Conservation (phyloP, 2,888 invertebrate genomes). For the Latheticus oryzae region DNA sequence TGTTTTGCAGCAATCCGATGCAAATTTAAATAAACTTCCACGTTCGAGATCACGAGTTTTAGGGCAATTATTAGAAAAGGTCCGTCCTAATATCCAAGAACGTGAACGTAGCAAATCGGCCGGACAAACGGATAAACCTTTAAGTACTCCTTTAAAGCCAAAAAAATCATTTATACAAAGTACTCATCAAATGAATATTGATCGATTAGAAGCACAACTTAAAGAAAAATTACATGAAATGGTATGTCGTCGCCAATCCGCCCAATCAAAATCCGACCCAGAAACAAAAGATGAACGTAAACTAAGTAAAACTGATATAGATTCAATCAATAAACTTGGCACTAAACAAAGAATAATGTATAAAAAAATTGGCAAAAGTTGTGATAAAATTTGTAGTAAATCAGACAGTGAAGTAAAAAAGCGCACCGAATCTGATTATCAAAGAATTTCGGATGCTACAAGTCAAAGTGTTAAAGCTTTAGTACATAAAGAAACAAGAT, state of each 20-base stretch:
- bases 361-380: conserved; percentile 65
- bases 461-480: conserved; percentile 68
- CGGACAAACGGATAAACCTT: conserved; percentile 58
- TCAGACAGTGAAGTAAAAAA: conserved; percentile 52
- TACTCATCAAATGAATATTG: conserved; percentile 60
- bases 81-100: conserved; percentile 63
- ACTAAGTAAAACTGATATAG: conserved; percentile 61
- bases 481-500: conserved; percentile 65
- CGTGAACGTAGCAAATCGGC: conserved; percentile 63
- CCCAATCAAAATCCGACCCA: conserved; percentile 57
- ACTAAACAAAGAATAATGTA: conserved; percentile 62
- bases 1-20: conserved; percentile 59
- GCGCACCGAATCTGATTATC: conserved; percentile 68
- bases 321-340: conserved; percentile 58
- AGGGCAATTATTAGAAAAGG: conserved; percentile 71
- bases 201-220: conserved; percentile 64
- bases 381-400: conserved; percentile 61
- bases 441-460: conserved; percentile 70
- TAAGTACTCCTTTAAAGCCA: conserved; percentile 46
- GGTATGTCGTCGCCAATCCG: conserved; percentile 60
- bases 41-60: conserved; percentile 66
- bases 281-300: conserved; percentile 66
- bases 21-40: conserved; percentile 60
- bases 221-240: conserved; percentile 66
- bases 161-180: conserved; percentile 48